phyloP scores from a whole-genome alignment of 2,797 vertebrate genomes.

The Crenichthys baileyi region DNA sequence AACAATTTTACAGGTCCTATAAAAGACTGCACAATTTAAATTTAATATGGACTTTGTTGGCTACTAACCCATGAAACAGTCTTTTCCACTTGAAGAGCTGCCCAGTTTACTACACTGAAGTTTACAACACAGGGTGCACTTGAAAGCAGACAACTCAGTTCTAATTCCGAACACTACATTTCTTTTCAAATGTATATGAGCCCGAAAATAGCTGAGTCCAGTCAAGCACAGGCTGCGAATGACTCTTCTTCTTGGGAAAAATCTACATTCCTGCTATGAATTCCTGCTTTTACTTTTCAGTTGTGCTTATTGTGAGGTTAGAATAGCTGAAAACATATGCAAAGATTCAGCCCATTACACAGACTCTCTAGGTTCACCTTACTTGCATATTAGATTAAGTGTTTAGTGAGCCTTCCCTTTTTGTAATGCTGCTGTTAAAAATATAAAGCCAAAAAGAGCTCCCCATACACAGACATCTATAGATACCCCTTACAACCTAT shows the following conservation, averaged over 20 bases:
- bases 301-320: constrained; percentile 18
- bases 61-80: not conserved
- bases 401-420: not conserved
- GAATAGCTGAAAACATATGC: constrained; percentile 28
- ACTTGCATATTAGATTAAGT: not conserved
- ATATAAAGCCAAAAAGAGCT: not conserved
- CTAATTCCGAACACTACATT: not conserved
- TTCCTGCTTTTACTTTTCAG: constrained; percentile 33
- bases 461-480: not conserved
- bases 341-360: constrained; percentile 1
- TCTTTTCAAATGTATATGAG: constrained; percentile 2
- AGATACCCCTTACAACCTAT: constrained; percentile 7
- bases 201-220: constrained; percentile 37
- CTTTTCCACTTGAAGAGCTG: not conserved
- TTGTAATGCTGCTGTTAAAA: not conserved
- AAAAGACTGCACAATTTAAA: not conserved
- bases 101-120: not conserved
- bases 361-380: constrained; percentile 2
- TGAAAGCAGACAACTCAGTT: not conserved
- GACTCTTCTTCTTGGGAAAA: constrained; percentile 31
- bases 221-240: constrained; percentile 38
- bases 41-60: not conserved
- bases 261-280: constrained; percentile 18
- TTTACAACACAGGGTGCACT: not conserved
- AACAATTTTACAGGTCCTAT: not conserved